phyloP scores from a whole-genome alignment of 2,888 invertebrate species.

The Drosophila borealis region DNA sequence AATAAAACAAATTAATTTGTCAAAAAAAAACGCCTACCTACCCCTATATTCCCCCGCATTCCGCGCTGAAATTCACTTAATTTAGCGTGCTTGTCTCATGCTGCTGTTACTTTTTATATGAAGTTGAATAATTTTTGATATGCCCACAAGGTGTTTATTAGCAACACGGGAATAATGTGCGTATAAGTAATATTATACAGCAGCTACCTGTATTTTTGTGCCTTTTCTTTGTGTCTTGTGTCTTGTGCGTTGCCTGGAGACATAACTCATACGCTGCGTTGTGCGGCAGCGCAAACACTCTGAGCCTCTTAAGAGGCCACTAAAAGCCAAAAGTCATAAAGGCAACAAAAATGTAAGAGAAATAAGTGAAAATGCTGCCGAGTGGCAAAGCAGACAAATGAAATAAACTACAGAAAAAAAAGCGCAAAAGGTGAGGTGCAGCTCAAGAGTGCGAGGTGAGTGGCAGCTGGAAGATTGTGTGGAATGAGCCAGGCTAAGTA shows the following conservation, averaged over 20 bases:
- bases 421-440: slow-evolving; percentile 71
- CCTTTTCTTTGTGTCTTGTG: slow-evolving; percentile 12
- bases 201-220: slow-evolving; percentile 12
- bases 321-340: slow-evolving; percentile 81
- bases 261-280: slow-evolving; percentile 73
- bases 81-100: slow-evolving; percentile 29
- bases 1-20: slow-evolving; percentile 49
- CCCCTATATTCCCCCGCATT: no score
- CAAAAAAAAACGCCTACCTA: slow-evolving; percentile 16
- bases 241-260: slow-evolving; percentile 37
- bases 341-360: slow-evolving; percentile 62
- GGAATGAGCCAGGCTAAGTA: slow-evolving; percentile 63
- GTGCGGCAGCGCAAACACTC: slow-evolving; percentile 56
- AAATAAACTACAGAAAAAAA: slow-evolving; percentile 73
- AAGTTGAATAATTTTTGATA: slow-evolving; percentile 71
- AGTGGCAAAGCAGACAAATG: slow-evolving; percentile 68
- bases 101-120: slow-evolving; percentile 46
- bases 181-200: slow-evolving; percentile 74
- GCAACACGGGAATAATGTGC: slow-evolving; percentile 77
- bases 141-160: slow-evolving; percentile 77
- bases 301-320: slow-evolving; percentile 74
- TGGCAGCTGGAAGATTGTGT: slow-evolving; percentile 10
- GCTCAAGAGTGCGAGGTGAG: slow-evolving; percentile 3
- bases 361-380: slow-evolving; percentile 73
- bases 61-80: slow-evolving; percentile 40